A percentile compares a stretch with the other conserved stretches of the same genome.
phyloP scores from a whole-genome alignment of 2,888 invertebrate genomes.

The Elmis aenea region DNA sequence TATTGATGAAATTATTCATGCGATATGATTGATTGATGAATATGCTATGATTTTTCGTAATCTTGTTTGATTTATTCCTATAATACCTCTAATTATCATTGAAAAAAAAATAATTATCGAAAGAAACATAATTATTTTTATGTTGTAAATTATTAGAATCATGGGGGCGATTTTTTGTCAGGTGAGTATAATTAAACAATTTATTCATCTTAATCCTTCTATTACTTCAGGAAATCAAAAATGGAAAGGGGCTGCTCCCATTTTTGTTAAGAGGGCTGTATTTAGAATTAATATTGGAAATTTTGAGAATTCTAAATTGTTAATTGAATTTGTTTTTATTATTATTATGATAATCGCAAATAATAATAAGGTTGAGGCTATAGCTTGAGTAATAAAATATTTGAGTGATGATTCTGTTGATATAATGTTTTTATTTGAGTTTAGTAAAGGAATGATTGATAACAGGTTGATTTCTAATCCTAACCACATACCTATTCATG shows the following conservation, averaged over 20 bases:
- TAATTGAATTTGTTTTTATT: conserved; percentile 31
- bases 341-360: conserved; percentile 47
- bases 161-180: conserved; percentile 64
- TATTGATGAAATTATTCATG: conserved; percentile 44
- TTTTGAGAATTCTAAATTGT: too few relatives aligned
- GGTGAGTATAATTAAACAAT: conserved; percentile 53
- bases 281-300: conserved; percentile 28
- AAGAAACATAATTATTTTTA: conserved; percentile 40
- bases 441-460: conserved; percentile 57
- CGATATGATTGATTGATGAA: conserved; percentile 61
- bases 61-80: conserved; percentile 45
- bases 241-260: conserved; percentile 56
- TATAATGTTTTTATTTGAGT: conserved; percentile 48
- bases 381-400: conserved; percentile 57
- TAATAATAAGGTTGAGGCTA: conserved; percentile 54
- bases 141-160: conserved; percentile 49
- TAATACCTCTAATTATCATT: conserved; percentile 49
- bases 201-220: conserved; percentile 55
- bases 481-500: conserved; percentile 53
- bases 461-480: conserved; percentile 61
- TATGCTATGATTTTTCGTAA: conserved; percentile 56
- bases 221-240: conserved; percentile 58
- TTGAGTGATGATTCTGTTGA: conserved; percentile 55
- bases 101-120: conserved; percentile 48
- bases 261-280: conserved; percentile 50